Evolutionary conservation across 2,113 vertebrate genomes (phyloP), one percentile per base, ranked within the genome.

Genomic region (Campylomormyrus tamandua): DNA sequence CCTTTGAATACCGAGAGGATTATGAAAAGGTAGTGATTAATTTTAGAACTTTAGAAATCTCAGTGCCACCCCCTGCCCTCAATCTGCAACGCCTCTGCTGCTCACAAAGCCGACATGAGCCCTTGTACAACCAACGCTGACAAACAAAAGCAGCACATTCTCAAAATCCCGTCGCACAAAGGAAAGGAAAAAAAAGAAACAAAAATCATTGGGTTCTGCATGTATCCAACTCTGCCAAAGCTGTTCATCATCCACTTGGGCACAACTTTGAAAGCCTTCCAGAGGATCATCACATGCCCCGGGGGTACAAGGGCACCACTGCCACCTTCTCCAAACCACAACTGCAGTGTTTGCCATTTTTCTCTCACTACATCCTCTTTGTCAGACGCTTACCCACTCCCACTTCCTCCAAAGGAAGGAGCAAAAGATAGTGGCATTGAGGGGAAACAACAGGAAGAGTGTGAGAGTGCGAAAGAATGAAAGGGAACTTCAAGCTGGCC

Each of bases 351-450:
- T 21, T 87, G 85, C 21, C 85, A 31, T 39, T 84, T 50, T 39
- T 53, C 88, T 91, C 89, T 90, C 88, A 93, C 93, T 94, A 95
- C 93, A 94, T 96, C 95, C 94, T 91, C 94, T 92, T 92, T 89
- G 91, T 95, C 95, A 95, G 93, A 93, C 89, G 95, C 89, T 90
- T 91, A 94, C 96, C 96, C 96, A 93, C 94, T 96, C 93, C 93
- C 95, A 95, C 95, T 96, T 96, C 96, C 96, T 95, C 94, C 92
- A 91, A 91, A 92, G 92, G 91, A 88, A 92, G 92, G 93, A 70
- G 77, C 27, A 46, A 56, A 52, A 89, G 88, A 89, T 83, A 88
- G 80, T 49, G 31, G 42, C 84, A 89, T 42, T 42, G 49, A 83
- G 17, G 21, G n/a, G n/a, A 49, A 88, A 3, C 15, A 39, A n/a